Base-by-base conservation (phyloP, 2,797 vertebrate genomes). In the Nannoperca australis region DNA sequence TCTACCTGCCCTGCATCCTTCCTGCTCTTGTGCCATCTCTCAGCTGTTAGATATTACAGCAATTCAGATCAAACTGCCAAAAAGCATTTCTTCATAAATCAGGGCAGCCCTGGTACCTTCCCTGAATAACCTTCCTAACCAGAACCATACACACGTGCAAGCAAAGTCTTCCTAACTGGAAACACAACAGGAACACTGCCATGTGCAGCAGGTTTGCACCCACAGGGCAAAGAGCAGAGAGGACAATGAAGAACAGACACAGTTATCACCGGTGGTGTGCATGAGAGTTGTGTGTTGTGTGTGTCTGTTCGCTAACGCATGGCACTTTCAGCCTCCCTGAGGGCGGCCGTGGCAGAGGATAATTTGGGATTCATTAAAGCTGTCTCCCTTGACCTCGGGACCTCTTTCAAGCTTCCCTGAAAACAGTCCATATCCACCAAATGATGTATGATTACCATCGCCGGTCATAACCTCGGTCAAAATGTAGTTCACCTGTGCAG, bases 281-380 rank as follows among this genome's bases (percentile, higher is more conserved):
- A n/a, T 69, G 34, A 27, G 38, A 44, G 69, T 36, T 68, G 49
- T 38, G 17, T 34, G 42, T 47, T 49, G 32, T 15, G 42, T 50
- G 72, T 69, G 66, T 55, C 24, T 70, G 70, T 73, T 62, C 65
- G 70, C 59, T 44, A 47, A 67, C 24, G 17, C 68, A 11, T 22
- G 5, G 45, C 73, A 71, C 63, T 30, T 71, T 47, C 17, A 44
- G 67, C 76, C 66, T 80, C 76, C 83, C 73, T 0, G 50, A 67
- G 81, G 88, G 76, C 62, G 5, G 24, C 40, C 34, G 70, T 79
- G 71, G 70, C 73, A 70, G 74, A 59, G 73, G 78, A 86, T 88
- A 73, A 92, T 91, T 88, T 85, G 64, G 69, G 78, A 74, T 82
- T 89, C 85, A 86, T 89, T 85, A 85, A 88, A 81, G 40, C 67